A percentile compares a stretch with the other conserved stretches of the same genome.
These are phyloP conservation scores for Microtus pennsylvanicus DNA, from an alignment of 2,113 vertebrate species.

Conservation along the genomic window DNA sequence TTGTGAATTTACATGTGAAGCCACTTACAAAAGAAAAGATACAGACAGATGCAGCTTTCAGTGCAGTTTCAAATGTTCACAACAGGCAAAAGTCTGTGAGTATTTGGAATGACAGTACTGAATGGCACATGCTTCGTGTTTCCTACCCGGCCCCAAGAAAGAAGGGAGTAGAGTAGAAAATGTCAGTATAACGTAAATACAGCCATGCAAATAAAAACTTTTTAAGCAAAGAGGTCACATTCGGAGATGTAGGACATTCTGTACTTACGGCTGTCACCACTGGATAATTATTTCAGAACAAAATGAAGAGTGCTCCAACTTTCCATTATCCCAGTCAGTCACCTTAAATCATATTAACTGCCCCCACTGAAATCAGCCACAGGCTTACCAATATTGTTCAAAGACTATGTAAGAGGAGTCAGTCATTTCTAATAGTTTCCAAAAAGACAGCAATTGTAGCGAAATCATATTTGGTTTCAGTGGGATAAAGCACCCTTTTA, in stretches of 20 bases:
- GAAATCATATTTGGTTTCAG: conserved; percentile 75
- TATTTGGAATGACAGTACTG: conserved; percentile 86
- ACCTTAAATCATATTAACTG: neutral
- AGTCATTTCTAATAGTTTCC: conserved; percentile 63
- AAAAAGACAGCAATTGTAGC: conserved; percentile 56
- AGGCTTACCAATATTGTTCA: conserved; percentile 12
- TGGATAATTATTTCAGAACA: conserved; percentile 59
- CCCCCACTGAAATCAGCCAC: neutral
- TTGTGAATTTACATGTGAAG: conserved; percentile 88
- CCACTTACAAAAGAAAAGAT: conserved; percentile 90
- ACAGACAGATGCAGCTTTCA: conserved; percentile 88
- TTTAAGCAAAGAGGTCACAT: conserved; percentile 62
- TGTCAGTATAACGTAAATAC: conserved; percentile 74
- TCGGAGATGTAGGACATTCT: conserved; percentile 63
- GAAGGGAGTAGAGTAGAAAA: conserved; percentile 76
- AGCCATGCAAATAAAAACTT: conserved; percentile 88
- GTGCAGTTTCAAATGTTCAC: conserved; percentile 88
- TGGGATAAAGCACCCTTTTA: conserved; percentile 72
- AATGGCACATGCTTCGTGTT: conserved; percentile 87
- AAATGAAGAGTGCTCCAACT: conserved; percentile 38
- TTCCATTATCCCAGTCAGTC: neutral
- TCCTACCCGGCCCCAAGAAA: conserved; percentile 46
- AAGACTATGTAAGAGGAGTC: conserved; percentile 57
- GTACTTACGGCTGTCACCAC: conserved; percentile 4
- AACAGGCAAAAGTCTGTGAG: conserved; percentile 87